Evolutionary conservation across 64 coral and sea anemone species (phyloP), one percentile per base, ranked within the genome.

Genomic region (Catalaphyllia jardinei): DNA sequence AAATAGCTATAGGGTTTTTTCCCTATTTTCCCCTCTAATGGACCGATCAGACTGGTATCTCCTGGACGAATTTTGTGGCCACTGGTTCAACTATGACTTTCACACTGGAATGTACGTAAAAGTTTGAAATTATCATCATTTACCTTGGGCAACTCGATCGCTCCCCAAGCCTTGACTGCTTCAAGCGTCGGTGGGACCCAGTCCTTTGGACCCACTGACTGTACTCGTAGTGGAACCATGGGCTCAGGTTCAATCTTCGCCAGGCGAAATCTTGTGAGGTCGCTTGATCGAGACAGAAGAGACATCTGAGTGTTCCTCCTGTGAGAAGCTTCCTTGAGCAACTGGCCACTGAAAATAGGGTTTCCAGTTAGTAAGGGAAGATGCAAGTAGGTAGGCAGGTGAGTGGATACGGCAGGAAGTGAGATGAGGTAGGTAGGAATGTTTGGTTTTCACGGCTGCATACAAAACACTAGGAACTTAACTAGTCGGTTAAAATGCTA

Each of bases 181-280:
- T 67, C 29, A 42, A 83, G 80, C 11, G 80, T 42, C 31, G 80
- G 80, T 42, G 80, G 80, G 31, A 59, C 62, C 80, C 80, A 83
- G 9, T 63, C 81, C 81, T 27, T 7, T 46, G 81, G 81, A 16
- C 62, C 81, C 63, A 38, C 81, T 85, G 81, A 85, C 81, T 85
- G 81, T 71, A 71, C 63, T 22, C 81, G 62, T 39, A 85, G 3
- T 17, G 81, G 62, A 50, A 71, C 67, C 20, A 51, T 2, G 33
- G 81, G 81, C 81, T 85, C 81, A 6, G 81, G 81, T 28, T 85
- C 81, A 17, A 85, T 63, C 42, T 71, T 85, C 4, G 10, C 15
- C 0, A 67, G 62, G 19, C 81, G 81, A 85, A 28, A 71, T 71
- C 71, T 85, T 39, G 81, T 85, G 22, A 85, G 81, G 49, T 85